phyloP scores from a whole-genome alignment of 2,797 vertebrate genomes.

The Crenichthys baileyi region DNA sequence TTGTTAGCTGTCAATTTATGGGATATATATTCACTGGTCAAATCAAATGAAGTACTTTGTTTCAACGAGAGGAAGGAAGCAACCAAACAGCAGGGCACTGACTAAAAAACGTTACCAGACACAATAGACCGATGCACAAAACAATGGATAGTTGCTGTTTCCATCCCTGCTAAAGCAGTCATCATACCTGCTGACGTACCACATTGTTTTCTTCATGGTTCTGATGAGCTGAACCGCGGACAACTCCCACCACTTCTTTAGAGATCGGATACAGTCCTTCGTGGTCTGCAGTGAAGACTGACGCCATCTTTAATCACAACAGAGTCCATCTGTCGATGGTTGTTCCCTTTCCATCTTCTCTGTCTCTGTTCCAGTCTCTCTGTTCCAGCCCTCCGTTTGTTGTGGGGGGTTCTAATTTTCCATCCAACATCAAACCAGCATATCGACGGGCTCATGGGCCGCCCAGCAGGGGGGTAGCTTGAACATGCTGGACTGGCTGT shows the following conservation, averaged over 20 bases:
- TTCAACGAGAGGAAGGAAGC: constrained; percentile 71
- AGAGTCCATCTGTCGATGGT: constrained; percentile 83
- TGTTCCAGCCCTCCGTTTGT: constrained; percentile 80
- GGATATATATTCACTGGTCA: constrained; percentile 68
- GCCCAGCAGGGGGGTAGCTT: constrained; percentile 80
- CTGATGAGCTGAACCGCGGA: constrained; percentile 71
- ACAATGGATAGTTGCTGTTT: constrained; percentile 62
- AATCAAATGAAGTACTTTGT: constrained; percentile 77
- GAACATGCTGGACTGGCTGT: constrained; percentile 79
- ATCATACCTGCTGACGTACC: constrained; percentile 75
- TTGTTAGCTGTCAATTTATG: constrained; percentile 53
- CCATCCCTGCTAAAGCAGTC: constrained; percentile 63
- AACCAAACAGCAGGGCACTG: constrained; percentile 58
- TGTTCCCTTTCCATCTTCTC: constrained; percentile 80
- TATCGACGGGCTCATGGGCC: constrained; percentile 82
- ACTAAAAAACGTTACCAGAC: constrained; percentile 65
- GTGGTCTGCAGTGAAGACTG: constrained; percentile 82
- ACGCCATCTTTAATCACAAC: constrained; percentile 88
- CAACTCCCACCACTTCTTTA: constrained; percentile 75
- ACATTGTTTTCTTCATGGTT: constrained; percentile 67
- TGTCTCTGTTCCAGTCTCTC: constrained; percentile 77
- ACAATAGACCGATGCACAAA: constrained; percentile 64
- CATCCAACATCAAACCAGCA: constrained; percentile 81
- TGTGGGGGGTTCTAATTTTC: constrained; percentile 81
- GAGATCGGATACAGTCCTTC: constrained; percentile 73